Evolutionary conservation across 1,140 invertebrate species (phyloP).

Genomic region (Trachymyrmex septentrionalis): DNA sequence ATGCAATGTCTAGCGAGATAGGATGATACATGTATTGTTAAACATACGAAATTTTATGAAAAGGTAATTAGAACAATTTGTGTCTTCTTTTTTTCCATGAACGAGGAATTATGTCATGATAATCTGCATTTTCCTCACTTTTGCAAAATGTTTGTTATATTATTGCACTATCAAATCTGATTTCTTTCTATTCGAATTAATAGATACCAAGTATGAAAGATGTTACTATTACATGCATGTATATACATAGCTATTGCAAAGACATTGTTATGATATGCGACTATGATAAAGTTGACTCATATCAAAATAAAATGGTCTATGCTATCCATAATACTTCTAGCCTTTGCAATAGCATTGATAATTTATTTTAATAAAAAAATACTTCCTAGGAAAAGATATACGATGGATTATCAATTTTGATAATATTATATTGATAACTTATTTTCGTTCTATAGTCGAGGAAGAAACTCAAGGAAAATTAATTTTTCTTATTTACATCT

Average conservation of each 20-base stretch:
- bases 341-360: background rate
- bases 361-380: background rate
- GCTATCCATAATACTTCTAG: background rate
- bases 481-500: background rate
- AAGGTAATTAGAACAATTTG: background rate
- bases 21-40: background rate
- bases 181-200: background rate
- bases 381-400: background rate
- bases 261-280: background rate
- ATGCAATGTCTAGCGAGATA: background rate
- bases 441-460: background rate
- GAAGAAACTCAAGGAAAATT: background rate
- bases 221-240: background rate
- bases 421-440: constrained; percentile 9
- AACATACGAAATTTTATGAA: background rate
- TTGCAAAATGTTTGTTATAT: background rate
- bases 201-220: background rate
- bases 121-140: background rate
- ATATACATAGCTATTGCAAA: background rate
- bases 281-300: background rate
- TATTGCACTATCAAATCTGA: background rate
- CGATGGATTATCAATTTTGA: background rate
- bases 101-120: background rate
- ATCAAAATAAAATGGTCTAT: background rate
- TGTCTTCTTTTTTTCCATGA: background rate